phyloP scores from a whole-genome alignment of 2,113 vertebrate species.

The Sander vitreus region DNA sequence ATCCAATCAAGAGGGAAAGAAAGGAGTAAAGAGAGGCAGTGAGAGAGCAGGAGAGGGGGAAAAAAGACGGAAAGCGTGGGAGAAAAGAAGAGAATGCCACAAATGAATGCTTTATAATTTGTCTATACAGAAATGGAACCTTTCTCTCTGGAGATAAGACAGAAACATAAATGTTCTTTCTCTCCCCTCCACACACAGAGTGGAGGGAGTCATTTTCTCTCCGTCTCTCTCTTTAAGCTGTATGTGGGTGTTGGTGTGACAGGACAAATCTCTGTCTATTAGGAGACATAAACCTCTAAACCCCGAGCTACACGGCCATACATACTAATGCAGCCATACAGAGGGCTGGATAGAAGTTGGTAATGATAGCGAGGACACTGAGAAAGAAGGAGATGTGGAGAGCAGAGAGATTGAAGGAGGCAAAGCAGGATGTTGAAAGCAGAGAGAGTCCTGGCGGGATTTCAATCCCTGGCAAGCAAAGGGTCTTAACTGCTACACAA shows the following conservation, averaged over 20 bases:
- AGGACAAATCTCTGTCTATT: constrained; percentile 83
- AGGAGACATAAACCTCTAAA: constrained; percentile 83
- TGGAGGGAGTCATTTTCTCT: constrained; percentile 45
- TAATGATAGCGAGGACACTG: constrained; percentile 46
- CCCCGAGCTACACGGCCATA: constrained; percentile 71
- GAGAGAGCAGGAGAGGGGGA: constrained; percentile 3
- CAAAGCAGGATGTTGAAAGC: constrained; percentile 58
- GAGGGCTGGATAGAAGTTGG: constrained; percentile 58
- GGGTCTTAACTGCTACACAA: constrained; percentile 64
- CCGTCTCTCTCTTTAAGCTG: constrained; percentile 64
- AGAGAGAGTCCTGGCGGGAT: constrained; percentile 53
- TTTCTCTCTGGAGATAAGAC: constrained; percentile 70
- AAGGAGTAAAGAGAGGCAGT: constrained; percentile 18
- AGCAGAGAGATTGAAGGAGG: constrained; percentile 48
- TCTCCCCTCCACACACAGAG: constrained; percentile 44
- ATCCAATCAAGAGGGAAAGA: constrained; percentile 73
- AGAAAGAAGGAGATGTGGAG: constrained; percentile 48
- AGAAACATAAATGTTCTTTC: constrained; percentile 63
- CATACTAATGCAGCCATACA: constrained; percentile 77
- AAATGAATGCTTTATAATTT: constrained; percentile 74
- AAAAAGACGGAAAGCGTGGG: constrained; percentile 46
- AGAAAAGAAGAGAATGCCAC: constrained; percentile 60
- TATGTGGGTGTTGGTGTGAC: constrained; percentile 78
- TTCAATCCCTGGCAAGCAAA: constrained; percentile 57
- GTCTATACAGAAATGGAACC: constrained; percentile 65